Percentiles rank a stretch among this genome's conserved stretches.
Evolutionary conservation across 2,797 vertebrate species (phyloP).

Genomic region (Urosaurus nigricauda): DNA sequence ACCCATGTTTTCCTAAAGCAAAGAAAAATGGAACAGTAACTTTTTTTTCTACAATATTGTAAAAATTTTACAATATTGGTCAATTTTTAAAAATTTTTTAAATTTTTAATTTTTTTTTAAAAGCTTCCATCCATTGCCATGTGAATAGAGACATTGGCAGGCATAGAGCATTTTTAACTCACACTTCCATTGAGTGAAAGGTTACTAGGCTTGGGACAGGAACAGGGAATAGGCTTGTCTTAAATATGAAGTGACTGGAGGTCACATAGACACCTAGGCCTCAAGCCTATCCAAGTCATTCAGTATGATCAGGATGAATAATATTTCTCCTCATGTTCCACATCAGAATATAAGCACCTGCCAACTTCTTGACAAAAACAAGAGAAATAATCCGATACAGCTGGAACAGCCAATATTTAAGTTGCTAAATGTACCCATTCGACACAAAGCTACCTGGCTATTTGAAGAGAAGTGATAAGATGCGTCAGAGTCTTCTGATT

Average conservation of each 20-base stretch:
- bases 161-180: too few species aligned
- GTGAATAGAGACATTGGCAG: background rate
- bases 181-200: background rate
- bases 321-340: background rate
- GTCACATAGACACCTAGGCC: background rate
- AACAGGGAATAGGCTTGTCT: background rate
- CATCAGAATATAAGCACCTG: background rate
- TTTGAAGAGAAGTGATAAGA: constrained; percentile 64
- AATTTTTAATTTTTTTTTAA: too few species aligned
- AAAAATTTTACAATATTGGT: background rate
- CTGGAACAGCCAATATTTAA: constrained; percentile 27
- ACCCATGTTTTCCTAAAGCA: too few species aligned
- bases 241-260: background rate
- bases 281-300: background rate
- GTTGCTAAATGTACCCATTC: constrained; percentile 9
- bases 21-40: too few species aligned
- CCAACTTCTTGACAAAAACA: constrained; percentile 42
- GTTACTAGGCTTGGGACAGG: background rate
- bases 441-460: constrained; percentile 65
- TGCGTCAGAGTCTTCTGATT: constrained; percentile 74
- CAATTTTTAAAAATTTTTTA: too few species aligned
- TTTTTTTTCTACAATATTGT: background rate
- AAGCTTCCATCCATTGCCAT: background rate
- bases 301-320: background rate
- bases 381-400: constrained; percentile 7